Percentiles rank a stretch among this genome's conserved stretches.
Evolutionary conservation across 2,797 vertebrate species (phyloP).

Genomic region (Thunnus albacares): DNA sequence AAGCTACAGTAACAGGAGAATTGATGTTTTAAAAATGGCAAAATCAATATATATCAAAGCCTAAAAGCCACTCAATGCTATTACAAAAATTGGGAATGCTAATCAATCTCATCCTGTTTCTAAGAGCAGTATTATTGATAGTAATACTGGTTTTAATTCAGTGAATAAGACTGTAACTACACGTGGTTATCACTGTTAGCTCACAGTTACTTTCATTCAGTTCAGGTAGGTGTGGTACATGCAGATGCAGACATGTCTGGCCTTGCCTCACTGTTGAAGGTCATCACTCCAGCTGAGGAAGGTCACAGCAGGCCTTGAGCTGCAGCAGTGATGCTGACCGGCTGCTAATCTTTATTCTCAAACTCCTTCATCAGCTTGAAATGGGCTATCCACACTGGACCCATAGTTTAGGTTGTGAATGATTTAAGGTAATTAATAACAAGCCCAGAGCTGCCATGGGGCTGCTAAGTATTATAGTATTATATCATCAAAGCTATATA

Average conservation of each 20-base stretch:
- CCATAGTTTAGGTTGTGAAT: not conserved
- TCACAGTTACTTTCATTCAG: not conserved
- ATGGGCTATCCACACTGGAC: not conserved
- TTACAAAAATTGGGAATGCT: not conserved
- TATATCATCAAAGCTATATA: not conserved
- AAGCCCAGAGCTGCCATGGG: constrained; percentile 1
- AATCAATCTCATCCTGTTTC: not conserved
- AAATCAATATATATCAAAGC: not conserved
- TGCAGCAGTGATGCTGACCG: constrained; percentile 30
- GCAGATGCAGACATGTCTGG: constrained; percentile 49
- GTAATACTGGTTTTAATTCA: not conserved
- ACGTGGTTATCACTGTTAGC: not conserved
- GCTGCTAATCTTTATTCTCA: not conserved
- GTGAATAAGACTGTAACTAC: not conserved
- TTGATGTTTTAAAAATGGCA: not conserved
- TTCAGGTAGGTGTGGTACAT: constrained; percentile 25
- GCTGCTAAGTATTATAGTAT: constrained; percentile 5
- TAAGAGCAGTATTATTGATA: not conserved
- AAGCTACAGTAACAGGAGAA: not conserved
- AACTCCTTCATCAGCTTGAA: not conserved
- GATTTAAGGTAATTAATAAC: constrained; percentile 28
- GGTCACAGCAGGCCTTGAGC: constrained; percentile 61
- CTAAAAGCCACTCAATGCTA: not conserved
- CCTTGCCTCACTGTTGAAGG: constrained; percentile 68
- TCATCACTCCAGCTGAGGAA: constrained; percentile 66